Evolutionary conservation across 2,113 vertebrate genomes (phyloP).

Genomic region (Epinephelus lanceolatus): DNA sequence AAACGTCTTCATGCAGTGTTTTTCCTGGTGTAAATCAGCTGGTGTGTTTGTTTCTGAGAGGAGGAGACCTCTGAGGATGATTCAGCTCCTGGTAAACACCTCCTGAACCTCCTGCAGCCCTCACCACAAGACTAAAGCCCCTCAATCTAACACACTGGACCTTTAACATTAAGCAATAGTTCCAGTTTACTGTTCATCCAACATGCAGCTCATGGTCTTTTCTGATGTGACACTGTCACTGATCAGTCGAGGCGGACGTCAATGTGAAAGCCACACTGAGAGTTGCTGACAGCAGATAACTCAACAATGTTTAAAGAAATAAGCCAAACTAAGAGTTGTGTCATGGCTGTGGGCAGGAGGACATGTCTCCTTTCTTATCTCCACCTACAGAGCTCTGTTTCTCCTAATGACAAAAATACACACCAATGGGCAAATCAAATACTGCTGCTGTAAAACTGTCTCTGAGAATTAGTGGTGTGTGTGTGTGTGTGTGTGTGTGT

Average conservation of each 20-base stretch:
- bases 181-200: not conserved
- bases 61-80: too few relatives aligned
- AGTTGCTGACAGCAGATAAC: not conserved
- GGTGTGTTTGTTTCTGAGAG: too few relatives aligned
- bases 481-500: constrained; percentile 36
- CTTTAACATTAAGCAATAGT: too few relatives aligned
- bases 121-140: too few relatives aligned
- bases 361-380: not conserved
- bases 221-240: not conserved
- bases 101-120: too few relatives aligned
- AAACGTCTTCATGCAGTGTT: too few relatives aligned
- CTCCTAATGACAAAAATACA: not conserved
- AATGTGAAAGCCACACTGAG: not conserved
- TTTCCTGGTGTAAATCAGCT: too few relatives aligned
- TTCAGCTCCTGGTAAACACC: too few relatives aligned
- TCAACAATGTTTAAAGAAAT: not conserved
- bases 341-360: not conserved
- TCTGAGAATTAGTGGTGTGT: not conserved
- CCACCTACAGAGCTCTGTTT: not conserved
- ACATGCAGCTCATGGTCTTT: not conserved
- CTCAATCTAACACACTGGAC: too few relatives aligned
- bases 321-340: not conserved
- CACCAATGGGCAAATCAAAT: not conserved
- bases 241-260: not conserved
- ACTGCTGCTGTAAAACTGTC: not conserved